A percentile compares a stretch with the other conserved stretches of the same genome.
These are phyloP conservation scores for Pseudomyrmex flavicornis DNA, from an alignment of 1,140 invertebrate genomes.

Conservation along the genomic window DNA sequence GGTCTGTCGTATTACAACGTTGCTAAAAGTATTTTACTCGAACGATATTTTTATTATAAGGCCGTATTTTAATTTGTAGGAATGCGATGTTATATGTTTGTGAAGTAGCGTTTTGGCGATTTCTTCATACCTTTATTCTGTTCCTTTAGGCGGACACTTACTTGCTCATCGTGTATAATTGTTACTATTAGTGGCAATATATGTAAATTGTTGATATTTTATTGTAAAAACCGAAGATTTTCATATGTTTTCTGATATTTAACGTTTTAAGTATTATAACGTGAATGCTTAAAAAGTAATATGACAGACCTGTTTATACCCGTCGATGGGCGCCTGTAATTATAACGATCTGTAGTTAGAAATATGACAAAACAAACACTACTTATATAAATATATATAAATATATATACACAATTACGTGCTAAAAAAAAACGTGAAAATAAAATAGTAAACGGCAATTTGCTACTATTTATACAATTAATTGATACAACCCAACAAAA, in stretches of 20 bases:
- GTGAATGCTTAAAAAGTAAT: conserved; percentile 32
- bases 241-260: conserved; percentile 65
- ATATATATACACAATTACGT: conserved; percentile 77
- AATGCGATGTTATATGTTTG: conserved; percentile 44
- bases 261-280: conserved; percentile 49
- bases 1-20: conserved; percentile 70
- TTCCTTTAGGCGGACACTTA: conserved; percentile 5
- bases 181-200: conserved; percentile 74
- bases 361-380: conserved; percentile 82
- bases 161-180: conserved; percentile 42
- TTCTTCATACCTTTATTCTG: not conserved
- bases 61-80: conserved; percentile 38
- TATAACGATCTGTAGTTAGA: conserved; percentile 82
- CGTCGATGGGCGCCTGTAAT: conserved; percentile 77
- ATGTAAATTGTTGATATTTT: conserved; percentile 76
- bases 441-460: conserved; percentile 80
- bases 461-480: conserved; percentile 55
- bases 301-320: conserved; percentile 78
- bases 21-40: conserved; percentile 13
- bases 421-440: conserved; percentile 77
- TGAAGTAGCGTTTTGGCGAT: conserved; percentile 19
- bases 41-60: conserved; percentile 27
- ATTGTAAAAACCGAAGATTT: conserved; percentile 76
- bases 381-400: conserved; percentile 54
- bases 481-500: conserved; percentile 32